Base-by-base conservation (phyloP, 2,797 vertebrate species). In the Oceanodroma leucorhoa region DNA sequence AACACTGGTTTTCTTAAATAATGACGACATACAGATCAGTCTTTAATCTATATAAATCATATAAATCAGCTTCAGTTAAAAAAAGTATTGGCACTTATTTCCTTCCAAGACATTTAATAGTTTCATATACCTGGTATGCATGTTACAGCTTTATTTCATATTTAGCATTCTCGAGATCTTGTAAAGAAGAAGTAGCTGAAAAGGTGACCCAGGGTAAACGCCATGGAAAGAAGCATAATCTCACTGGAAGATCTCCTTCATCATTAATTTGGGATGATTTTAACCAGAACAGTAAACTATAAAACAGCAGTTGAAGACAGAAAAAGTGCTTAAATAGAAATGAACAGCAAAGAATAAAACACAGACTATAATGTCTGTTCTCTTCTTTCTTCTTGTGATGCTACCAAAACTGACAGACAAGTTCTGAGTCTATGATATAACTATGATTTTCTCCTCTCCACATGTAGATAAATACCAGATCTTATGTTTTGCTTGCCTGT, bases 311-410 rank as follows among this genome's bases (percentile, higher is more conserved):
- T 1, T 60, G 60, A 82, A 76, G n/a, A 79, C 29, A 77, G 48
- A 62, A 84, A 38, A 94, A 85, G 30, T 43, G 5, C 51, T 93
- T 89, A 83, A 73, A 80, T 67, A 89, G 53, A 94, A 93, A 92
- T 18, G 26, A 85, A 85, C 9, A 80, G 9, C 40, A 79, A 72
- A 78, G 40, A 77, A 54, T 34, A 64, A 66, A 80, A 54, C 7
- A 3, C 16, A 22, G 8, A 29, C 34, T 75, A 70, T 22, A 55
- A 58, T 48, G 8, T 27, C n/a, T 84, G 13, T 48, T 83, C 17
- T 62, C 22, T 61, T 79, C 38, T 73, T 82, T 89, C 51, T 83
- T 87, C 29, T 29, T 54, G 17, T 67, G n/a, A 40, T 73, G 22
- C 6, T 67, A 58, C 24, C 14, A 76, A 85, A 79, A 53, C n/a